Conservation (phyloP, 2,888 invertebrate species). For the Aleiodes testaceus region DNA sequence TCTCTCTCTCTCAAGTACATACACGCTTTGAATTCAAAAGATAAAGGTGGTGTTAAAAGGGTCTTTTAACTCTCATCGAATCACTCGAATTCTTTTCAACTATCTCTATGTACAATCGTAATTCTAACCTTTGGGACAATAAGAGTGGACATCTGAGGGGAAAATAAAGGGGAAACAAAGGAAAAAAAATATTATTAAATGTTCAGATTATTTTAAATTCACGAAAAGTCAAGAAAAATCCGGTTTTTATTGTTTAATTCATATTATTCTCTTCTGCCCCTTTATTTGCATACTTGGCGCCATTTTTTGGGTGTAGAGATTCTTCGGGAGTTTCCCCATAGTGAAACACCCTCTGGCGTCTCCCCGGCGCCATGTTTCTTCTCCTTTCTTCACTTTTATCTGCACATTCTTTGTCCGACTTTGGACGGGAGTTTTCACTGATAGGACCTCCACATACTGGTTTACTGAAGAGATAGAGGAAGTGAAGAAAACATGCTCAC, state of each 20-base stretch:
- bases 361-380: conserved; percentile 40
- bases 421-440: conserved; percentile 5
- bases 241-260: conserved; percentile 45
- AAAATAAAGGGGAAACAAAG: too few relatives aligned
- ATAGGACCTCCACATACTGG: conserved; percentile 27
- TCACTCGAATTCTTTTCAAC: background rate
- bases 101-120: background rate
- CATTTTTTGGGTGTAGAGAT: conserved; percentile 43
- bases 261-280: conserved; percentile 35
- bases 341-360: too few relatives aligned
- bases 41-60: background rate
- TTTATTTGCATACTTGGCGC: conserved; percentile 53
- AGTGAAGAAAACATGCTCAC: conserved; percentile 19
- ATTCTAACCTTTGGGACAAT: background rate
- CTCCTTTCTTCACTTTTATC: conserved; percentile 39
- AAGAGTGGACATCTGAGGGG: background rate
- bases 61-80: conserved; percentile 4
- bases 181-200: too few relatives aligned
- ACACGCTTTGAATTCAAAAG: background rate
- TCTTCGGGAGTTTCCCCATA: too few relatives aligned
- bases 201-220: too few relatives aligned
- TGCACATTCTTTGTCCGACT: conserved; percentile 29
- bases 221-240: too few relatives aligned
- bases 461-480: background rate
- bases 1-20: background rate